These are phyloP conservation scores for Rosalia funebris DNA, from an alignment of 2,888 invertebrate species.

Conservation along the genomic window DNA sequence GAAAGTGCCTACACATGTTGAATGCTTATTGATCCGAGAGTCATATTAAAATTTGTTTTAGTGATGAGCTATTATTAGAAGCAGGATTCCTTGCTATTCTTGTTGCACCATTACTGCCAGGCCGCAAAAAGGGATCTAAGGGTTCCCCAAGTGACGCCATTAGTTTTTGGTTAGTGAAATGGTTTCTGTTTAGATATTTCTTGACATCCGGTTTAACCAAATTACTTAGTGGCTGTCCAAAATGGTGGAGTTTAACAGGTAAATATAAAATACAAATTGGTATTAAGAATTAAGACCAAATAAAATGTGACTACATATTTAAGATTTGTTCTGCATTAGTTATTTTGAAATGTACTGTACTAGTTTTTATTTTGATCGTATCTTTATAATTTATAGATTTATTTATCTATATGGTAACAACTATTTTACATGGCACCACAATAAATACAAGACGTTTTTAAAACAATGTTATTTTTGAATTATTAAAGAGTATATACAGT, in stretches of 20 bases:
- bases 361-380: too few species aligned
- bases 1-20: too few species aligned
- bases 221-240: slow-evolving; percentile 75
- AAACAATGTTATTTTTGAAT: too few species aligned
- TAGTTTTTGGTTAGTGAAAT: slow-evolving; percentile 75
- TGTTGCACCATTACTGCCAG: slow-evolving; percentile 72
- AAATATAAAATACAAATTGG: slow-evolving; percentile 34
- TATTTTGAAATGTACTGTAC: too few species aligned
- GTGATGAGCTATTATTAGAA: slow-evolving; percentile 80
- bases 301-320: background rate
- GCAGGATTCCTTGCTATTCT: slow-evolving; percentile 76
- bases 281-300: background rate
- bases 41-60: too few species aligned
- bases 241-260: slow-evolving; percentile 84
- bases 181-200: slow-evolving; percentile 78
- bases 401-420: too few species aligned
- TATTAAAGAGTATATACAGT: too few species aligned
- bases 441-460: too few species aligned
- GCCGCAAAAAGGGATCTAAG: slow-evolving; percentile 61
- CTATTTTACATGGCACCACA: too few species aligned
- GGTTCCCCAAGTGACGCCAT: slow-evolving; percentile 67
- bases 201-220: slow-evolving; percentile 79
- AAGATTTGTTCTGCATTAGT: too few species aligned
- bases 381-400: too few species aligned
- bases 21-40: too few species aligned